A percentile compares a stretch with the other conserved stretches of the same genome.
Conservation (phyloP, 2,113 vertebrate genomes). For the Rhegmatorhina hoffmannsi region DNA sequence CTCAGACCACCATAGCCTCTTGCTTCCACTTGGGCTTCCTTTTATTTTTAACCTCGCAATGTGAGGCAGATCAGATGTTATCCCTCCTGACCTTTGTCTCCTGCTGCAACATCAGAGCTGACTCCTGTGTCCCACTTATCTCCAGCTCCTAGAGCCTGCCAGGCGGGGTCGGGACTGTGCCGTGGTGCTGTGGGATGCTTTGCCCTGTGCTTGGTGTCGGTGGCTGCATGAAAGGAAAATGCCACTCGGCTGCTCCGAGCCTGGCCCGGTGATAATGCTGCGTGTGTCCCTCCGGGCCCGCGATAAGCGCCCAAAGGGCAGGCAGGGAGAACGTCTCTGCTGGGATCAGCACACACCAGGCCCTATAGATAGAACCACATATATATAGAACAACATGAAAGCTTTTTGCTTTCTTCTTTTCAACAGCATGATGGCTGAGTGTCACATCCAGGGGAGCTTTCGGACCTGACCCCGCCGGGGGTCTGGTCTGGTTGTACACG, state of each 20-base stretch:
- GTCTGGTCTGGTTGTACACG: background rate
- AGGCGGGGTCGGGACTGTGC: background rate
- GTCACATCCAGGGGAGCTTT: background rate
- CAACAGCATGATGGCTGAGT: background rate
- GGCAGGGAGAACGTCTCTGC: conserved; percentile 69
- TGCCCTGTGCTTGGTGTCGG: conserved; percentile 11
- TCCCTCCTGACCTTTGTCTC: background rate
- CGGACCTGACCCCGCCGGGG: conserved; percentile 4
- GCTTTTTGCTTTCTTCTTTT: conserved; percentile 55
- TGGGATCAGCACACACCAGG: conserved; percentile 68
- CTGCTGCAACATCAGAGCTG: background rate
- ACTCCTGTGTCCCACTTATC: background rate
- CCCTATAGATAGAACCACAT: conserved; percentile 52
- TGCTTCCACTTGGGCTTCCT: background rate
- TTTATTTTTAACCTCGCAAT: background rate
- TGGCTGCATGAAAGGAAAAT: conserved; percentile 70
- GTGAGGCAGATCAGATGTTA: background rate
- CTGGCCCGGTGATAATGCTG: conserved; percentile 67
- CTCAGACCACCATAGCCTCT: background rate
- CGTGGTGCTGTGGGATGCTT: background rate
- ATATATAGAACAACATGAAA: conserved; percentile 77
- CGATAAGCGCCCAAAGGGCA: conserved; percentile 72
- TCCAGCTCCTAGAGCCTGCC: background rate
- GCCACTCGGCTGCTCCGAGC: conserved; percentile 64
- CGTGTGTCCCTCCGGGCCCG: conserved; percentile 33